A percentile compares a stretch with the other conserved stretches of the same genome.
phyloP scores from a whole-genome alignment of 2,888 invertebrate species.

The Drosophila conformis region DNA sequence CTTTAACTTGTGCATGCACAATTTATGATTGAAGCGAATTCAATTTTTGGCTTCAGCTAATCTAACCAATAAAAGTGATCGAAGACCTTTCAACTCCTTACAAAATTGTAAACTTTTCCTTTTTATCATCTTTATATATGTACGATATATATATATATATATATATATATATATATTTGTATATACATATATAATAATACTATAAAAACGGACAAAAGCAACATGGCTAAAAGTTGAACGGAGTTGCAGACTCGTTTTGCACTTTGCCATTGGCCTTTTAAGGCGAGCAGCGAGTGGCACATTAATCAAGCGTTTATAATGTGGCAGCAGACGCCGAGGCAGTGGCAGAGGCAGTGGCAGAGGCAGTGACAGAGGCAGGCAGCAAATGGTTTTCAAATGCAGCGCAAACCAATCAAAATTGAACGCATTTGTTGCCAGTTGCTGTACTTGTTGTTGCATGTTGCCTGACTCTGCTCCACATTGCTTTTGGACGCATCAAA shows the following conservation, averaged over 20 bases:
- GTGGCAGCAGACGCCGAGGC: constrained; percentile 47
- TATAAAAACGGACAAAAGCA: constrained; percentile 4
- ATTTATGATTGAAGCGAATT: constrained; percentile 30
- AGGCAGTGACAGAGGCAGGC: constrained; percentile 15
- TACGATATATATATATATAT: not conserved
- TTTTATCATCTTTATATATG: not conserved
- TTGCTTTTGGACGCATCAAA: constrained; percentile 71
- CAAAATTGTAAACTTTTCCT: not conserved
- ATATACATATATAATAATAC: not conserved
- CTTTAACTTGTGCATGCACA: constrained; percentile 5
- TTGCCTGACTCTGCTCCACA: constrained; percentile 68
- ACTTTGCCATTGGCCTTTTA: constrained; percentile 52
- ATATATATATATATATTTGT: not conserved
- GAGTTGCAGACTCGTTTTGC: constrained; percentile 19
- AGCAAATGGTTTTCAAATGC: constrained; percentile 78
- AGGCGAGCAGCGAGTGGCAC: constrained; percentile 41
- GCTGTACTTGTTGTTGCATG: constrained; percentile 27
- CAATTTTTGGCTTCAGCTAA: not conserved
- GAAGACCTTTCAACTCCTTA: not conserved
- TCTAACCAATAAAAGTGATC: not conserved
- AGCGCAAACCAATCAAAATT: constrained; percentile 73
- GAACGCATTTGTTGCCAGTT: constrained; percentile 51
- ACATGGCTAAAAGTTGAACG: not conserved
- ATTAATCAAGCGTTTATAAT: constrained; percentile 70
- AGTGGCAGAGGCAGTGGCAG: constrained; percentile 1